Percentiles rank a stretch among this genome's conserved stretches.
Evolutionary conservation across 1,140 invertebrate species (phyloP).

Genomic region (Heliconius nattereri): DNA sequence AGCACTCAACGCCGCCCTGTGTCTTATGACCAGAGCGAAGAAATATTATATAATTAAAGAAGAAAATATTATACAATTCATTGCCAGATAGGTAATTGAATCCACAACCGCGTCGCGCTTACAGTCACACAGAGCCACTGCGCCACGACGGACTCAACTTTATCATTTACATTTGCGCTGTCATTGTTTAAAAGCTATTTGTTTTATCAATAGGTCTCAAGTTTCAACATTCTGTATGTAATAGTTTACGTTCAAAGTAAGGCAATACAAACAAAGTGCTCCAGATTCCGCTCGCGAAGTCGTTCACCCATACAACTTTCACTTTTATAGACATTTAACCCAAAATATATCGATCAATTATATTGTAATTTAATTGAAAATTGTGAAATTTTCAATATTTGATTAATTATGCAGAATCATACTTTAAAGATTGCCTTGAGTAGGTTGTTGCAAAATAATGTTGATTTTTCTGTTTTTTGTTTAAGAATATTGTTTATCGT

Average conservation of each 20-base stretch:
- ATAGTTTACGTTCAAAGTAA: slow-evolving; percentile 36
- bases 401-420: slow-evolving; percentile 1
- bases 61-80: too few species aligned
- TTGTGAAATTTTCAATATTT: not conserved
- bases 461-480: not conserved
- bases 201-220: slow-evolving; percentile 22
- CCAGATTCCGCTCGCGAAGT: slow-evolving; percentile 41
- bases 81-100: too few species aligned
- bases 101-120: too few species aligned
- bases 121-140: not conserved
- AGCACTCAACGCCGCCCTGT: too few species aligned
- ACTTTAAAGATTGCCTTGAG: not conserved
- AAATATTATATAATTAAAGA: too few species aligned
- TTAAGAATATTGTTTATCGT: not conserved
- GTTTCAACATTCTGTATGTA: slow-evolving; percentile 39
- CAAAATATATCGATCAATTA: slow-evolving; percentile 29
- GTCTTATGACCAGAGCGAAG: too few species aligned
- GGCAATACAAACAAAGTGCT: slow-evolving; percentile 41
- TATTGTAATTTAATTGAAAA: slow-evolving; percentile 5
- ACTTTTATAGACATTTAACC: slow-evolving; percentile 44
- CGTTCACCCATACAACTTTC: slow-evolving; percentile 51
- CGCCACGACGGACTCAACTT: not conserved
- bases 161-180: not conserved
- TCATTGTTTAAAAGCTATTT: slow-evolving; percentile 6
- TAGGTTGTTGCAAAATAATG: not conserved